phyloP scores from a whole-genome alignment of 1,140 invertebrate genomes.

The Diprion similis region DNA sequence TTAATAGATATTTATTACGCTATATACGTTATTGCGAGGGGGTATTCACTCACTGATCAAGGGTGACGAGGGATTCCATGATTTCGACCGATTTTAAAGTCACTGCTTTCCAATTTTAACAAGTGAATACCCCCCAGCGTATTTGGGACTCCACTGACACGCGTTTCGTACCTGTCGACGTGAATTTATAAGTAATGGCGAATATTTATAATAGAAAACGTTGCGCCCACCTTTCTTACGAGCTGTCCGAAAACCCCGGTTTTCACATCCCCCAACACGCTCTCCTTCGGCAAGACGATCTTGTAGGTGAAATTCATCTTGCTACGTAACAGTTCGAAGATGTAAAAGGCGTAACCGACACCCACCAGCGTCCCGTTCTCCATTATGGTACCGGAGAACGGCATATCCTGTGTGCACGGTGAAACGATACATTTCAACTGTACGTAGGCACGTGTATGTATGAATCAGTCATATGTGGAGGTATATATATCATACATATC shows the following conservation, averaged over 20 bases:
- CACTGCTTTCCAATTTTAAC: neutral
- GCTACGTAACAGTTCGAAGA: slow-evolving; percentile 71
- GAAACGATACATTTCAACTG: no score
- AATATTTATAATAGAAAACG: neutral
- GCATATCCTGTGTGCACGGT: slow-evolving; percentile 49
- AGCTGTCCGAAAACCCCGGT: slow-evolving; percentile 69
- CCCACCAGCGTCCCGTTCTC: slow-evolving; percentile 67
- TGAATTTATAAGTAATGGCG: neutral
- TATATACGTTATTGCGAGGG: no score
- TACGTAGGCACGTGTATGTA: no score
- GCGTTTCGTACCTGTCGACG: neutral
- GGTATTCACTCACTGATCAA: no score
- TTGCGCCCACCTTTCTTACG: slow-evolving; percentile 63
- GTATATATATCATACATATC: no score
- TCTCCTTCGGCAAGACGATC: slow-evolving; percentile 66
- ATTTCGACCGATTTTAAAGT: no score
- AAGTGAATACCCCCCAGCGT: no score
- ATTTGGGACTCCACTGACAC: no score
- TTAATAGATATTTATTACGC: no score
- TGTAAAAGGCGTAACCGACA: slow-evolving; percentile 73
- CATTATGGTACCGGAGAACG: slow-evolving; percentile 49
- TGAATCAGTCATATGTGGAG: no score
- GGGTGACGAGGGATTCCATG: no score
- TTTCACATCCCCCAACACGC: slow-evolving; percentile 64
- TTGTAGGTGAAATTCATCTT: slow-evolving; percentile 78